Base-by-base conservation (phyloP, 1,140 invertebrate species). In the Lepidurus packardi region DNA sequence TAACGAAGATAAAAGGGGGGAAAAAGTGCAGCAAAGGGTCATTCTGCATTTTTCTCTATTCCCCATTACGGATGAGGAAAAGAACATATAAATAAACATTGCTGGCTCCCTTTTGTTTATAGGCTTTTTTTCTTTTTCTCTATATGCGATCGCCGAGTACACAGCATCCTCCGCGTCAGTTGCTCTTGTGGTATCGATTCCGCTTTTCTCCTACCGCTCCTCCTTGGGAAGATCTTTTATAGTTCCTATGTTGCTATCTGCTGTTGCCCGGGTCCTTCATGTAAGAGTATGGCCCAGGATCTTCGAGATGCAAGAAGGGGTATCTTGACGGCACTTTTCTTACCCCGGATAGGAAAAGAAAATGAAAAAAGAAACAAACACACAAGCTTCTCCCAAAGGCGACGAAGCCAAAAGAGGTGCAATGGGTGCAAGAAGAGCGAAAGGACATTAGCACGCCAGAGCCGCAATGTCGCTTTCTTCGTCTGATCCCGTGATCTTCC, bases 151-250 rank as follows among this genome's bases (percentile, higher is more conserved):
- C 53, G 53, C 53, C 53, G 53, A 7, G 34, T 34, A 34, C 34
- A 65, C 53, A 65, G 53, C 53, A 16, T 65, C 53, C 53, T 65
- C 53, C 53, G 53, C 53, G 53, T 65, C 53, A 65, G 16, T 65
- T 21, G 53, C 53, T 34, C 34, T 65, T 65, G 53, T 3, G 53
- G 53, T 65, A 65, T 65, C 53, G 53, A 65, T 65, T 65, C 53
- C 53, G 13, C 53, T 65, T 47, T 65, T 65, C 53, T 65, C 53
- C 53, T 65, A 7, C 21, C 21, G 53, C 53, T 65, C 45, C 45
- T 47, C 53, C 21, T 21, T n/a, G 53, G 21, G 53, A 65, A 65
- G 53, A 65, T 65, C 53, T 65, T 9, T 21, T 65, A 16, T 10
- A 21, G 53, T 34, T 65, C 13, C 53, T 21, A 65, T 65, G 53